Base-by-base conservation (phyloP, 2,797 vertebrate genomes). In the Apogon talboti region DNA sequence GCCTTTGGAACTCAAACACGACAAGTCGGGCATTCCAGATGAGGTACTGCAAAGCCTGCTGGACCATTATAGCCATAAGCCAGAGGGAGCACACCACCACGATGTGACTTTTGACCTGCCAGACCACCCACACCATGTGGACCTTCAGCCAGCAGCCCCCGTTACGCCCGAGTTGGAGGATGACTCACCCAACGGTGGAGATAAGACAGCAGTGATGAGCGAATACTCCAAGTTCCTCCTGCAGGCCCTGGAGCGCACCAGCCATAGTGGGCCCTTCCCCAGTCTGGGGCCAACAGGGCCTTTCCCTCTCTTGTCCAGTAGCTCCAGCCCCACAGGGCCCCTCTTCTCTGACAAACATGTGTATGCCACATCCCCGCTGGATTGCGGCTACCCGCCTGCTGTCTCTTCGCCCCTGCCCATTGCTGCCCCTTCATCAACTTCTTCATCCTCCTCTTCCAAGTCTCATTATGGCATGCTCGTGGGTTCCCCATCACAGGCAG, bases 181-280 rank as follows among this genome's bases (percentile, higher is more conserved):
- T 3, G 95, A 95, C 78, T 93, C 95, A 38, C 91, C 96, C n/a
- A 92, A 94, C 7, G 87, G 96, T 60, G 96, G 92, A 1, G 98
- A 99, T 86, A 99, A 99, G 86, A 93, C 95, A 0, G 95, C 91
- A 33, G 94, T 97, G 92, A 96, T 99, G 94, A 98, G 96, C 57
- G 98, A 99, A 86, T 99, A 99, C 89, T 99, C 98, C 1, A 99
- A 98, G 92, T 99, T 98, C 91, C 95, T 99, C 86, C 95, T 99
- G 51, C 98, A 99, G 92, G 97, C 98, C 73, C 94, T 99, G 89
- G 98, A 99, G 92, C 96, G 98, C 91, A 98, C 97, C 83, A 97
- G 96, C 91, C 98, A 98, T 71, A 97, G 95, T 46, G 94, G 95
- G 71, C 92, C 95, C 81, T 98, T 99, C 90, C 88, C 92, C 43